Conservation (phyloP, 1,140 invertebrate species). For the Lucilia sericata region DNA sequence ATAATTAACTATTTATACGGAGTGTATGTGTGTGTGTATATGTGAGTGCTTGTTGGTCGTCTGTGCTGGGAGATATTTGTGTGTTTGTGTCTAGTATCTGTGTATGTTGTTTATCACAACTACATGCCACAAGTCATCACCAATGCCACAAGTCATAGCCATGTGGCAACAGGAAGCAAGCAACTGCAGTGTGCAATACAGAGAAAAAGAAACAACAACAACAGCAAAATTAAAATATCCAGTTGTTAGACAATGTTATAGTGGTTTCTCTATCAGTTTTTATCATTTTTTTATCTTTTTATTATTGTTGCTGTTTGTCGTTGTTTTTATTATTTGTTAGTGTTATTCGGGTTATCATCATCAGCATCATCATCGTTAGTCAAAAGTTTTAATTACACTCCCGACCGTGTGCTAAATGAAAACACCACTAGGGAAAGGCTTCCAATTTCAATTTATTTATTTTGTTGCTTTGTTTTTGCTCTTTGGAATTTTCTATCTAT, state of each 20-base stretch:
- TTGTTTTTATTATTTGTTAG: slow-evolving; percentile 15
- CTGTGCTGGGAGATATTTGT: neutral
- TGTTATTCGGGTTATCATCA: slow-evolving; percentile 10
- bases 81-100: neutral
- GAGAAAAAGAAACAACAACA: neutral
- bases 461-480: neutral
- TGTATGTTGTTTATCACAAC: slow-evolving; percentile 29
- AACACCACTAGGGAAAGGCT: slow-evolving; percentile 4
- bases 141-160: slow-evolving; percentile 43
- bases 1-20: neutral
- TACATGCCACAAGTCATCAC: slow-evolving; percentile 43
- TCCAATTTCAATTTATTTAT: slow-evolving; percentile 27
- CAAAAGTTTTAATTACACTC: slow-evolving; percentile 51
- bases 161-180: slow-evolving; percentile 37
- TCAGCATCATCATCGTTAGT: slow-evolving; percentile 45
- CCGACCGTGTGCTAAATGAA: slow-evolving; percentile 38
- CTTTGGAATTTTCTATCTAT: neutral
- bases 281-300: neutral
- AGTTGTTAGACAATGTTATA: slow-evolving; percentile 26
- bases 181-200: slow-evolving; percentile 26
- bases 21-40: neutral
- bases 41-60: neutral
- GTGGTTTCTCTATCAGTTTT: slow-evolving; percentile 11
- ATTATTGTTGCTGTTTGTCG: neutral
- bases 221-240: slow-evolving; percentile 11